Evolutionary conservation across 2,888 invertebrate species (phyloP).

Genomic region (Enchytraeus crypticus): DNA sequence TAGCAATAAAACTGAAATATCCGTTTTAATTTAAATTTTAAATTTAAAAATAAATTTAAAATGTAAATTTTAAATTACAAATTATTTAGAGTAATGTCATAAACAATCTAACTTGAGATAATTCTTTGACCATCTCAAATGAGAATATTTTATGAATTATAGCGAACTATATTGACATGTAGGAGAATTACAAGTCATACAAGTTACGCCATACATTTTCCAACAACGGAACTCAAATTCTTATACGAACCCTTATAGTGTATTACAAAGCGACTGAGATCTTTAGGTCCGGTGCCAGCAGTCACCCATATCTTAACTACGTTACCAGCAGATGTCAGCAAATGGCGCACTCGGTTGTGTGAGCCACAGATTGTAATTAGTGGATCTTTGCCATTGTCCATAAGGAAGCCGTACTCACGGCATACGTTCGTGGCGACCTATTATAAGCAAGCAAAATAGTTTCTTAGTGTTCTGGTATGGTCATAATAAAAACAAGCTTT

Average conservation of each 20-base stretch:
- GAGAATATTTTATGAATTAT: no score
- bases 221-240: not conserved
- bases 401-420: conserved; percentile 7
- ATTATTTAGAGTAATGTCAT: no score
- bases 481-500: no score
- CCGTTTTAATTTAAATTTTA: no score
- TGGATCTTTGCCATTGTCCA: conserved; percentile 2
- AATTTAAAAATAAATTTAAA: no score
- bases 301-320: conserved; percentile 6
- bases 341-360: not conserved
- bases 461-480: no score
- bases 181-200: not conserved
- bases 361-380: not conserved
- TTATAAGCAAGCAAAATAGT: no score
- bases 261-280: conserved; percentile 2
- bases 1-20: no score
- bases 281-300: conserved; percentile 1
- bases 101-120: no score
- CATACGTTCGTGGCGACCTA: no score
- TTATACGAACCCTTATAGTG: conserved; percentile 1
- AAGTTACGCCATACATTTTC: not conserved
- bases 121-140: no score
- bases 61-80: no score
- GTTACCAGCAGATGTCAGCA: conserved; percentile 1
- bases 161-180: not conserved